Conservation (phyloP, 1,140 invertebrate genomes). For the Tetragonula clypearis region DNA sequence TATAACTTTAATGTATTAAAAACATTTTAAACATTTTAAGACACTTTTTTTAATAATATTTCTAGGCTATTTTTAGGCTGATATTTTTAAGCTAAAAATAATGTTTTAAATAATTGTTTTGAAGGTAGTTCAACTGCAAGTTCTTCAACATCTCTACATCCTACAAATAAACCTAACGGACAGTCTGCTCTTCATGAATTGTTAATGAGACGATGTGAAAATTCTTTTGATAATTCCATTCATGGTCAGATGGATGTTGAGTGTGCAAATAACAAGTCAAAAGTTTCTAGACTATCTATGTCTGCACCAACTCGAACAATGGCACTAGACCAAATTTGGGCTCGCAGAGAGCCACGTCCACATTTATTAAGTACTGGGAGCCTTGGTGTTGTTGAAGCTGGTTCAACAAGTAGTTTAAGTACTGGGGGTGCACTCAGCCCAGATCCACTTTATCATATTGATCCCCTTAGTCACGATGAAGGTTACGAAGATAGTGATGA, state of each 20-base stretch:
- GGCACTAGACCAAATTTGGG: slow-evolving; percentile 92
- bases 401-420: slow-evolving; percentile 93
- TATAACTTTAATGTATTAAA: background rate
- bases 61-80: background rate
- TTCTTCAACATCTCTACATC: slow-evolving; percentile 78
- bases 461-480: slow-evolving; percentile 92
- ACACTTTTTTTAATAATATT: background rate
- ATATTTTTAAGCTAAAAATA: background rate
- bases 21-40: background rate
- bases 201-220: slow-evolving; percentile 84
- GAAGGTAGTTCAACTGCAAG: slow-evolving; percentile 79
- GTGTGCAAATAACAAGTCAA: slow-evolving; percentile 76
- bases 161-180: slow-evolving; percentile 62
- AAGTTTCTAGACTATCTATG: slow-evolving; percentile 87
- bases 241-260: slow-evolving; percentile 76
- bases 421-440: slow-evolving; percentile 92
- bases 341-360: slow-evolving; percentile 90
- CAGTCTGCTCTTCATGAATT: slow-evolving; percentile 85
- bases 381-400: slow-evolving; percentile 87
- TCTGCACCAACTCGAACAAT: slow-evolving; percentile 90
- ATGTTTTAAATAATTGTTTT: slow-evolving; percentile 14
- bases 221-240: slow-evolving; percentile 78
- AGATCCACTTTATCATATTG: slow-evolving; percentile 83
- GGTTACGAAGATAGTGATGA: slow-evolving; percentile 87
- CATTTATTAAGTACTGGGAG: slow-evolving; percentile 93